phyloP scores from a whole-genome alignment of 2,113 vertebrate species.

The Bubo blakistoni region DNA sequence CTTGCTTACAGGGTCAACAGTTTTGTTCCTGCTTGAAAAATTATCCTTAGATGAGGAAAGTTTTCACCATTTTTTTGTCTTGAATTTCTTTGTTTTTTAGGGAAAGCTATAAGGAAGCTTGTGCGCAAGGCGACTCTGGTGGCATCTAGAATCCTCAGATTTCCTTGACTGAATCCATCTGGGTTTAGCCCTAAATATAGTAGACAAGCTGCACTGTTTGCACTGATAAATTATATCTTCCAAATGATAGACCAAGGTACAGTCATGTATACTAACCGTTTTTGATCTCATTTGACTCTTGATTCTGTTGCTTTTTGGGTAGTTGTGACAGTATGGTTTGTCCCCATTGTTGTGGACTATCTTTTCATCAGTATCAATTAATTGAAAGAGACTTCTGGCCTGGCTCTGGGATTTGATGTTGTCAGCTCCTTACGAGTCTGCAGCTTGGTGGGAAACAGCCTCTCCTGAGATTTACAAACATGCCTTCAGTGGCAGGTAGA shows the following conservation, averaged over 20 bases:
- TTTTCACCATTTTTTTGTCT: slow-evolving; percentile 61
- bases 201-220: slow-evolving; percentile 67
- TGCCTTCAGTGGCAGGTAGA: background rate
- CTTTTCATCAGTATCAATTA: background rate
- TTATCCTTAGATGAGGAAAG: slow-evolving; percentile 25
- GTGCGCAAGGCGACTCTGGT: slow-evolving; percentile 60
- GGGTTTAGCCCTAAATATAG: slow-evolving; percentile 65
- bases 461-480: background rate
- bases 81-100: slow-evolving; percentile 67
- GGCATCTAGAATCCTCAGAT: slow-evolving; percentile 68
- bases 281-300: slow-evolving; percentile 57
- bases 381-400: slow-evolving; percentile 4
- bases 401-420: slow-evolving; percentile 9
- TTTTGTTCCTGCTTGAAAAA: slow-evolving; percentile 53
- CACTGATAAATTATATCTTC: slow-evolving; percentile 67
- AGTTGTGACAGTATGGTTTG: background rate
- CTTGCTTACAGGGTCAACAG: slow-evolving; percentile 35
- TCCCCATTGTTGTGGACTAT: background rate
- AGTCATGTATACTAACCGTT: slow-evolving; percentile 39
- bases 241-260: slow-evolving; percentile 71
- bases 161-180: slow-evolving; percentile 70
- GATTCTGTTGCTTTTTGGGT: slow-evolving; percentile 47
- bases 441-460: background rate
- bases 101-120: slow-evolving; percentile 66
- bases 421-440: background rate